These are phyloP conservation scores for Coracopsis vasa DNA, from an alignment of 2,113 vertebrate genomes.

Conservation along the genomic window DNA sequence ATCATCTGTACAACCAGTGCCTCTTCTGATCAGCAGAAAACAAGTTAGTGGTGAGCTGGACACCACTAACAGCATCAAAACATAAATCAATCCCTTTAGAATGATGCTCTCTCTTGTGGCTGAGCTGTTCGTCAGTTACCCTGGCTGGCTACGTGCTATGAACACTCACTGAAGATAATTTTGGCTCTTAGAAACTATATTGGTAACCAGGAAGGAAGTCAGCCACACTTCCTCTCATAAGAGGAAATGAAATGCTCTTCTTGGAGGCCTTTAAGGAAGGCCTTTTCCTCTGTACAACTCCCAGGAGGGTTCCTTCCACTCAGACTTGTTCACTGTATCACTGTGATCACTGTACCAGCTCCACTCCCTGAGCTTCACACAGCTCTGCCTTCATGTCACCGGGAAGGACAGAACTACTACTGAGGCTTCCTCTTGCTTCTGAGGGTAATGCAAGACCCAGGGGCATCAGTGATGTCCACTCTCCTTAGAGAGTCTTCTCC, in stretches of 20 bases:
- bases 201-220: background rate
- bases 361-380: background rate
- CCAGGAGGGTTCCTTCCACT: background rate
- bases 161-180: background rate
- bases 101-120: background rate
- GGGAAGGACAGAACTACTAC: background rate
- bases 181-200: background rate
- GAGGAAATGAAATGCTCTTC: background rate
- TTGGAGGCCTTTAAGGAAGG: background rate
- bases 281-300: background rate
- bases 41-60: background rate
- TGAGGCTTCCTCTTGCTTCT: background rate
- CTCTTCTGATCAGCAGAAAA: background rate
- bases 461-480: background rate
- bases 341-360: background rate
- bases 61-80: background rate
- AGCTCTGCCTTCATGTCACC: background rate
- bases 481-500: background rate
- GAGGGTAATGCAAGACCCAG: background rate
- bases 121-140: background rate
- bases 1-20: background rate
- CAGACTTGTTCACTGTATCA: background rate
- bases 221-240: background rate
- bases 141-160: background rate
- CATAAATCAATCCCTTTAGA: background rate